Conservation (phyloP, 2,888 invertebrate species). For the Drosophila gaucha region DNA sequence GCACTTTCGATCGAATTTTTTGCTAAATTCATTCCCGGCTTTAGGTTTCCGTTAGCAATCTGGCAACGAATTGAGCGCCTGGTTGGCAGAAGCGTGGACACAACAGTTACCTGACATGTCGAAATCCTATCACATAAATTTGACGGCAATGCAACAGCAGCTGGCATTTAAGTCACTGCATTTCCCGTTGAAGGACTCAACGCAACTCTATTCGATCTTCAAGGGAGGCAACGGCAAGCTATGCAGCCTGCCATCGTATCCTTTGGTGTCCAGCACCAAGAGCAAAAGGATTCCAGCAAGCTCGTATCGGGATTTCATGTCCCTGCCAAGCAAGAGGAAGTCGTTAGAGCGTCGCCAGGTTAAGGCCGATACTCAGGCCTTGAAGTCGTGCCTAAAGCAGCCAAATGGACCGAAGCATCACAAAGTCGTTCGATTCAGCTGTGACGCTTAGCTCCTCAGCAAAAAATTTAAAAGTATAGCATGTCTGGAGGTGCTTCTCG, state of each 20-base stretch:
- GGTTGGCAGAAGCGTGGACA: background rate
- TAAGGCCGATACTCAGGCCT: background rate
- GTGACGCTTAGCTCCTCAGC: background rate
- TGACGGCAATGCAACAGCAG: constrained; percentile 2
- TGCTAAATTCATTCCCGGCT: background rate
- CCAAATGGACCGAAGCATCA: background rate
- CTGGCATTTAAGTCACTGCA: background rate
- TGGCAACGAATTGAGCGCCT: background rate
- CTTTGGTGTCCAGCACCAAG: background rate
- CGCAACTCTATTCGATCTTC: constrained; percentile 4
- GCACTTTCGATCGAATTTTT: constrained; percentile 1
- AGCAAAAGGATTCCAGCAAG: background rate
- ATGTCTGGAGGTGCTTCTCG: background rate
- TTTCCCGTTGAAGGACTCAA: background rate
- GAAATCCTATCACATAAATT: background rate
- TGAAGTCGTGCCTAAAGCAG: constrained; percentile 17
- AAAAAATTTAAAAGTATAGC: background rate
- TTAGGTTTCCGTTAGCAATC: background rate
- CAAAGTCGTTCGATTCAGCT: constrained; percentile 15
- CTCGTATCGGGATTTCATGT: background rate
- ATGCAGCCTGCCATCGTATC: background rate
- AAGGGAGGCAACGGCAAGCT: background rate
- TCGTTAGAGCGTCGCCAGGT: background rate
- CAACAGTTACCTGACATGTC: constrained; percentile 2
- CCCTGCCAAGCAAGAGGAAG: background rate